Evolutionary conservation across 2,888 invertebrate species (phyloP).

Genomic region (Eilema sororculum): DNA sequence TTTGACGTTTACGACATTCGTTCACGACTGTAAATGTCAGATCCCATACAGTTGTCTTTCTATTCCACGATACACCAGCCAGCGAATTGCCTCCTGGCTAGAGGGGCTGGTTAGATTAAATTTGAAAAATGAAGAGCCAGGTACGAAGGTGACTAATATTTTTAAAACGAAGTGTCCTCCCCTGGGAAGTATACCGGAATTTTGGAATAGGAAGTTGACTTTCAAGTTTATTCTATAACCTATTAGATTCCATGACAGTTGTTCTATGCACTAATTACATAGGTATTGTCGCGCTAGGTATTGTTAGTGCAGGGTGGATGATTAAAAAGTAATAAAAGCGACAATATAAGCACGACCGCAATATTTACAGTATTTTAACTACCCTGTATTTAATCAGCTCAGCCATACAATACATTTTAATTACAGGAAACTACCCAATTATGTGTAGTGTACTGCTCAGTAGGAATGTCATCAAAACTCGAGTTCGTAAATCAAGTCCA

Average conservation of each 20-base stretch:
- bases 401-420: background rate
- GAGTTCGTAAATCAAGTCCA: conserved; percentile 1
- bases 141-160: background rate
- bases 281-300: background rate
- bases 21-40: too few species aligned
- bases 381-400: background rate
- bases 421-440: background rate
- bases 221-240: background rate
- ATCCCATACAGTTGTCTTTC: too few species aligned
- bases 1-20: too few species aligned
- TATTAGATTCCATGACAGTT: background rate
- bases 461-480: conserved; percentile 6
- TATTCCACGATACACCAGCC: too few species aligned
- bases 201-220: background rate
- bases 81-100: too few species aligned
- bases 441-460: background rate
- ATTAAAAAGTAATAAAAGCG: background rate
- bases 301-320: background rate
- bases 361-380: background rate
- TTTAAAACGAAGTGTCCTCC: background rate
- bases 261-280: background rate
- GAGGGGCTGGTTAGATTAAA: background rate
- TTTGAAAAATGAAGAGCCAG: background rate
- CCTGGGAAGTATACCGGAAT: background rate
- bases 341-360: background rate